These are phyloP conservation scores for Neodiprion virginianus DNA, from an alignment of 1,140 invertebrate species.

Conservation along the genomic window DNA sequence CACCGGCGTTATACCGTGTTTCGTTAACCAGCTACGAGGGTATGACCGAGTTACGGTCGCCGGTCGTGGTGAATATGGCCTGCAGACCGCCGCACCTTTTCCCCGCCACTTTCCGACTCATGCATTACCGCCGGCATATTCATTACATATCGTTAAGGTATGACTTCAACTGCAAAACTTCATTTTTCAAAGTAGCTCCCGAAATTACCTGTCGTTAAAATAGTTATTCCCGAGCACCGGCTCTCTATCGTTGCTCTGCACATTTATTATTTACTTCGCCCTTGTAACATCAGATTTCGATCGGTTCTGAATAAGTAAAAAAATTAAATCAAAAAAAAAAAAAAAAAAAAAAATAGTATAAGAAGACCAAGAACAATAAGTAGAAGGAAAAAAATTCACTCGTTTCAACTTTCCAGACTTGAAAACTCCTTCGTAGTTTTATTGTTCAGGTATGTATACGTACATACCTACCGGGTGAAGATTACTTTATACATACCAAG, in stretches of 20 bases:
- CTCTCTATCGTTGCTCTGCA: not conserved
- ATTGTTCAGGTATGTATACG: too few species aligned
- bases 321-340: too few species aligned
- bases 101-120: not conserved
- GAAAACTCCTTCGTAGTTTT: too few species aligned
- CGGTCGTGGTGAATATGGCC: constrained; percentile 26
- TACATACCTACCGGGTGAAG: too few species aligned
- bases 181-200: not conserved
- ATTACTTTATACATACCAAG: too few species aligned
- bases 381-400: too few species aligned
- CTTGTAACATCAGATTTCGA: not conserved
- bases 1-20: constrained; percentile 54
- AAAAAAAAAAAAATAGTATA: too few species aligned
- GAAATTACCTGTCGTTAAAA: constrained; percentile 5
- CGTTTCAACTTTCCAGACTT: too few species aligned
- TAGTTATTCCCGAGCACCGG: not conserved
- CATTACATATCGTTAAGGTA: constrained; percentile 49
- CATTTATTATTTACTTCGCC: not conserved
- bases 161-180: constrained; percentile 34
- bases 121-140: constrained; percentile 49
- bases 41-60: constrained; percentile 3
- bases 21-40: constrained; percentile 45
- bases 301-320: not conserved
- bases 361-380: too few species aligned
- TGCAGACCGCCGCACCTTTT: constrained; percentile 22